Percentiles rank a stretch among this genome's conserved stretches.
Conservation (phyloP, 2,113 vertebrate species). For the Neodon shergylaensis region DNA sequence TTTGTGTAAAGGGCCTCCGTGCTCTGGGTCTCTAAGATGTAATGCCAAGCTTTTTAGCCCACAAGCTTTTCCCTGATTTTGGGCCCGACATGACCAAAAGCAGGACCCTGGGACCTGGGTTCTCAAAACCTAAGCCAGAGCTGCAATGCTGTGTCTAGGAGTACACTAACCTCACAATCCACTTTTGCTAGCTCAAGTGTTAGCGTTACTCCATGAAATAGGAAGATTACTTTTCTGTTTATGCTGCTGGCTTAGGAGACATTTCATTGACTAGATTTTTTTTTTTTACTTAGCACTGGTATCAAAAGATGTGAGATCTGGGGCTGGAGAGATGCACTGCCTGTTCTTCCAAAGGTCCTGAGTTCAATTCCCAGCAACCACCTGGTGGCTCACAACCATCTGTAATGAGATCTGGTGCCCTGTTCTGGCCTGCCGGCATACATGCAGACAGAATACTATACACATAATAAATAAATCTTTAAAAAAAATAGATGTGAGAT, state of each 20-base stretch:
- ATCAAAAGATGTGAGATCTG: constrained; percentile 75
- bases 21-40: constrained; percentile 77
- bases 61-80: constrained; percentile 76
- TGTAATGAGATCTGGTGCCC: too few relatives aligned
- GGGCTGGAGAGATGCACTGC: too few relatives aligned
- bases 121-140: constrained; percentile 40
- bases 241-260: constrained; percentile 60
- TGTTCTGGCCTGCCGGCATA: too few relatives aligned
- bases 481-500: constrained; percentile 63
- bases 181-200: constrained; percentile 16
- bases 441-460: too few relatives aligned
- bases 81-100: constrained; percentile 71
- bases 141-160: constrained; percentile 50
- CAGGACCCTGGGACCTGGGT: neutral
- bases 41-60: constrained; percentile 66
- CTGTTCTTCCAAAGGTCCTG: too few relatives aligned
- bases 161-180: constrained; percentile 24
- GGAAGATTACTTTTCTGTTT: constrained; percentile 55
- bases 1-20: constrained; percentile 78
- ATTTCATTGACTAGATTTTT: constrained; percentile 70
- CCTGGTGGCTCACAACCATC: too few relatives aligned
- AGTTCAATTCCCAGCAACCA: too few relatives aligned
- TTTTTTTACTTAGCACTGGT: constrained; percentile 75
- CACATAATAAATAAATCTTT: too few relatives aligned
- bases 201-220: constrained; percentile 57